Evolutionary conservation across 2,113 vertebrate genomes (phyloP).

Genomic region (Hippocampus abdominalis): DNA sequence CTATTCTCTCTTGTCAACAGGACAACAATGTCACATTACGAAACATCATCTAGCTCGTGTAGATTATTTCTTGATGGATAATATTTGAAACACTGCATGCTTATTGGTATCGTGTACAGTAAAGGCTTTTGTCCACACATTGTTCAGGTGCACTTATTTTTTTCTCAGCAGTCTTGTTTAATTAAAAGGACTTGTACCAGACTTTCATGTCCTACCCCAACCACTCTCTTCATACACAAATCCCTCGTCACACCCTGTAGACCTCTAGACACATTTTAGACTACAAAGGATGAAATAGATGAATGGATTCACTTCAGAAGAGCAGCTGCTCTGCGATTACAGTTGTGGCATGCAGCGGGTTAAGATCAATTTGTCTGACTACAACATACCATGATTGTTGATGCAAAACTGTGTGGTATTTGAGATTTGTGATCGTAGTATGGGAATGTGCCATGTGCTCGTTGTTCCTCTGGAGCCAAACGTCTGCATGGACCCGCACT

Average conservation of each 20-base stretch:
- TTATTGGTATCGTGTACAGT: background rate
- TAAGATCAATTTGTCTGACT: background rate
- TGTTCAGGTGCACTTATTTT: constrained; percentile 49
- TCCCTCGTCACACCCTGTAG: constrained; percentile 14
- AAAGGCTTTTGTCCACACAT: constrained; percentile 28
- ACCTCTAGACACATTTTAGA: constrained; percentile 60
- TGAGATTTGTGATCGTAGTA: background rate
- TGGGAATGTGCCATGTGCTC: too few relatives aligned
- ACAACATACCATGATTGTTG: background rate
- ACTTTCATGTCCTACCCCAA: constrained; percentile 56
- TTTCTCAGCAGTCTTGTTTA: constrained; percentile 37
- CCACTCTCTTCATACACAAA: constrained; percentile 14
- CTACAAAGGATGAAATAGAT: constrained; percentile 37
- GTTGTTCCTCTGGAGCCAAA: too few relatives aligned
- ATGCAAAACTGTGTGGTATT: background rate
- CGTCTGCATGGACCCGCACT: too few relatives aligned
- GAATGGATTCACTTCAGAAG: constrained; percentile 55
- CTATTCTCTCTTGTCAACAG: constrained; percentile 6
- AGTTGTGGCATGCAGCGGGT: constrained; percentile 10
- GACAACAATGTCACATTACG: background rate
- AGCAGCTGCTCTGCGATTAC: constrained; percentile 12
- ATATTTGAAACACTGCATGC: background rate
- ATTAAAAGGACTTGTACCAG: constrained; percentile 59
- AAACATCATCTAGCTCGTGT: background rate
- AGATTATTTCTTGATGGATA: background rate